These are phyloP conservation scores for Stegastes partitus DNA, from an alignment of 2,113 vertebrate species.

Conservation along the genomic window DNA sequence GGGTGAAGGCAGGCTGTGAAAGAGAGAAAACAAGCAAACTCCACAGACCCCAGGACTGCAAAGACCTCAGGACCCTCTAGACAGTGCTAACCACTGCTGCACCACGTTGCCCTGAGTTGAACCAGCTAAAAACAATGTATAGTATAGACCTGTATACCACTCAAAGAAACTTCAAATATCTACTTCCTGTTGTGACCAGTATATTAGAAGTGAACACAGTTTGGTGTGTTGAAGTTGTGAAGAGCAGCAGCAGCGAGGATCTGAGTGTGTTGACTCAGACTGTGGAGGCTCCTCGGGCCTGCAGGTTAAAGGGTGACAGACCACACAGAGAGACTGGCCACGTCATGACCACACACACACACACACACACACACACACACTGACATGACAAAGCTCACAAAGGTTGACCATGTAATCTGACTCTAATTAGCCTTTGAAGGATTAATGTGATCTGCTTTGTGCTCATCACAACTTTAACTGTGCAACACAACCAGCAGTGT, in stretches of 20 bases:
- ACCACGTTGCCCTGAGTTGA: too few relatives aligned
- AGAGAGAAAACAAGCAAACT: too few relatives aligned
- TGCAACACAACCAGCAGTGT: conserved; percentile 29
- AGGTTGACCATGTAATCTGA: conserved; percentile 60
- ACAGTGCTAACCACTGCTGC: too few relatives aligned
- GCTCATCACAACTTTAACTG: conserved; percentile 62
- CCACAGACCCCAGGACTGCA: too few relatives aligned
- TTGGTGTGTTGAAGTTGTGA: conserved; percentile 25
- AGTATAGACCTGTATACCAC: not conserved
- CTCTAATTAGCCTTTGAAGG: conserved; percentile 52
- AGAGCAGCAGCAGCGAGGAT: conserved; percentile 13
- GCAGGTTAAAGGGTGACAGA: conserved; percentile 76
- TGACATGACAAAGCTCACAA: conserved; percentile 45
- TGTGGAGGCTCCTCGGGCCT: conserved; percentile 55
- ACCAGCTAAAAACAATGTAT: not conserved
- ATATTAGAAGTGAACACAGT: conserved; percentile 8
- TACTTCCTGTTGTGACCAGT: not conserved
- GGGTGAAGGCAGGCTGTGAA: too few relatives aligned
- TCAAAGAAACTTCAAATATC: not conserved
- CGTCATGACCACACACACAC: conserved; percentile 30
- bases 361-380: not conserved
- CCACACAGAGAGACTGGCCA: conserved; percentile 78
- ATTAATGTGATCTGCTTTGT: conserved; percentile 50
- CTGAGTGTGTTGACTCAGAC: conserved; percentile 60
- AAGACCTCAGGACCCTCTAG: too few relatives aligned